A percentile compares a stretch with the other conserved stretches of the same genome.
These are phyloP conservation scores for Heterodera filipjevi DNA, from an alignment of 2,888 invertebrate genomes.

Conservation along the genomic window DNA sequence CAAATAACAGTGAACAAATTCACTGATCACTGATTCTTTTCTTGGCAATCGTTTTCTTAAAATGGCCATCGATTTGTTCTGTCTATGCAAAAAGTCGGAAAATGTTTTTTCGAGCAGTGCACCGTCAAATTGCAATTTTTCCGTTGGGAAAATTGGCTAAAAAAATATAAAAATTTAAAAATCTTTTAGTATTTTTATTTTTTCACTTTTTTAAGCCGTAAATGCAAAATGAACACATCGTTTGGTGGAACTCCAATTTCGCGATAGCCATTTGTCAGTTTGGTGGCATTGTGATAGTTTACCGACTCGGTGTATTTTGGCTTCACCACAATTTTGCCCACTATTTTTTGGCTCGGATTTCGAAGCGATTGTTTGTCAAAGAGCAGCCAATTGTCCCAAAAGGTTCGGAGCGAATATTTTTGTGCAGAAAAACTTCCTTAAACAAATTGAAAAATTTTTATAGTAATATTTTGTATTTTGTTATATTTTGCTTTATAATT, in stretches of 20 bases:
- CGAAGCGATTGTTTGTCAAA: conserved; percentile 7
- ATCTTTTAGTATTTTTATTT: background rate
- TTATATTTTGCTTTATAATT: background rate
- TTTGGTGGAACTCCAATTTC: background rate
- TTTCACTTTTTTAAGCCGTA: conserved; percentile 1
- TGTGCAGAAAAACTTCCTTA: background rate
- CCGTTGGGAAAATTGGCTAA: background rate
- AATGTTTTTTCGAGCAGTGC: background rate
- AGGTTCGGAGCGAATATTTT: background rate
- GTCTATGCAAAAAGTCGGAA: background rate
- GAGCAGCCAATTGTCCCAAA: conserved; percentile 5
- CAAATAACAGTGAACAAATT: background rate
- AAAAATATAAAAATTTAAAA: background rate
- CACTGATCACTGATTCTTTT: background rate
- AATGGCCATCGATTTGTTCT: background rate
- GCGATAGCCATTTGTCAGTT: background rate
- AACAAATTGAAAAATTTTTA: background rate
- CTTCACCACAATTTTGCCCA: conserved; percentile 1
- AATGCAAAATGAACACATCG: background rate
- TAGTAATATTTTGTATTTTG: background rate
- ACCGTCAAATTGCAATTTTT: background rate
- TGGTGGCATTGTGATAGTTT: background rate
- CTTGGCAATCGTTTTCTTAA: background rate
- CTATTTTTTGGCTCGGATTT: background rate
- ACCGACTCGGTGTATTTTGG: conserved; percentile 8